Base-by-base conservation (phyloP, 2,888 invertebrate genomes). In the Agrotis puta region DNA sequence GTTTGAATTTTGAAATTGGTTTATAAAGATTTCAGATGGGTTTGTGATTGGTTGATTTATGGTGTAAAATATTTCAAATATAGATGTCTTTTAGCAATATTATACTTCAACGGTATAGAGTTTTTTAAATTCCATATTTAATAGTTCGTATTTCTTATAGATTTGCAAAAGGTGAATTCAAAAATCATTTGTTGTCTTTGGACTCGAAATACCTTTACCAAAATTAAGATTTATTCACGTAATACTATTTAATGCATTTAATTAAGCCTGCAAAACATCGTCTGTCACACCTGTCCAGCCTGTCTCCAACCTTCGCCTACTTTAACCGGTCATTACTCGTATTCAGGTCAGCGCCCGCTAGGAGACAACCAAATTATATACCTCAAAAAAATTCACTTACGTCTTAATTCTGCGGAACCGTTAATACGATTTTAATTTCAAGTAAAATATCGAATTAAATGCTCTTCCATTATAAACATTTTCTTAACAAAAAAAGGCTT, bases 381-480 rank as follows among this genome's bases (percentile, higher is more conserved):
- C 62, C 27, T 63, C 50, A 57, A 77, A 81, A 81, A 80, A 86
- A 85, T 11, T 81, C 82, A 82, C 85, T 85, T 81, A 84, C 67
- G 70, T 82, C 82, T 82, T 80, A 70, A 82, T 84, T 81, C 74
- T 63, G 73, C 82, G 65, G 76, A 81, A 84, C 79, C 81, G 82
- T 85, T 91, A 92, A 92, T 92, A 89, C 88, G 90, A 85, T 90
- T 92, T 90, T 92, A 92, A 92, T 92, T 92, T 91, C 88, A 85
- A 84, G 88, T 86, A 88, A 91, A 92, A 90, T 91, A 89, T 89
- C 87, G 89, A 91, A 92, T 92, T 92, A 92, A 91, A 89, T 88
- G 90, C 88, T 86, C 92, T 91, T 92, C 91, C 91, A 90, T 92
- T 92, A 77, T 90, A 89, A 90, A 89, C 74, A 87, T 89, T 89